Conservation (phyloP, 2,797 vertebrate species). For the Alcedo atthis region DNA sequence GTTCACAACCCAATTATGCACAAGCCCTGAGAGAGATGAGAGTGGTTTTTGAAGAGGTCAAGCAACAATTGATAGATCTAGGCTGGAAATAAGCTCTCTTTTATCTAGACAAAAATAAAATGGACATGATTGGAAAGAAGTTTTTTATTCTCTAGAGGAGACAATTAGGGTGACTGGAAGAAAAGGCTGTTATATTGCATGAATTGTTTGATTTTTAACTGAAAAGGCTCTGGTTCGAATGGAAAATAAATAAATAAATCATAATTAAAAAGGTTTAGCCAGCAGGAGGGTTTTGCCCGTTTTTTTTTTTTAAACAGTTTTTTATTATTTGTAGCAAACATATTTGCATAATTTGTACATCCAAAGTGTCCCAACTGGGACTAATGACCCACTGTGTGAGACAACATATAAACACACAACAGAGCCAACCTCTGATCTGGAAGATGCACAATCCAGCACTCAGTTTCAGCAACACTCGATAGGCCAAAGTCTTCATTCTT, state of each 20-base stretch:
- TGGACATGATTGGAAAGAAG: background rate
- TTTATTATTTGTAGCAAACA: background rate
- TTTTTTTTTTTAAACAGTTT: background rate
- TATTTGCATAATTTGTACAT: constrained; percentile 29
- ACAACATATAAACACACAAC: background rate
- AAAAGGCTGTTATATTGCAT: background rate
- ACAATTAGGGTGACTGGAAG: background rate
- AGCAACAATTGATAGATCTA: background rate
- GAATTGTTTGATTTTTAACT: background rate
- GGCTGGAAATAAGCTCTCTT: background rate
- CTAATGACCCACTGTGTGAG: constrained; percentile 21
- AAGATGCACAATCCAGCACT: background rate
- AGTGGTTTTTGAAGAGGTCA: background rate
- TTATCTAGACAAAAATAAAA: background rate
- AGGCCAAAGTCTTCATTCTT: constrained; percentile 28
- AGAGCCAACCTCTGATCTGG: constrained; percentile 31
- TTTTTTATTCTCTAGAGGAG: background rate
- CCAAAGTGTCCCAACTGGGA: background rate
- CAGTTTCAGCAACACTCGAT: constrained; percentile 38
- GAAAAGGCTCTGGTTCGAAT: background rate
- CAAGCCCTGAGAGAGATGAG: background rate
- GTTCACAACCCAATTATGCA: background rate
- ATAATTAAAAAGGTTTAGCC: background rate
- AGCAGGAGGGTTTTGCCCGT: background rate
- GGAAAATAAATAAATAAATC: background rate